These are phyloP conservation scores for Shargacucullia verbasci DNA, from an alignment of 2,888 invertebrate genomes.

Conservation along the genomic window DNA sequence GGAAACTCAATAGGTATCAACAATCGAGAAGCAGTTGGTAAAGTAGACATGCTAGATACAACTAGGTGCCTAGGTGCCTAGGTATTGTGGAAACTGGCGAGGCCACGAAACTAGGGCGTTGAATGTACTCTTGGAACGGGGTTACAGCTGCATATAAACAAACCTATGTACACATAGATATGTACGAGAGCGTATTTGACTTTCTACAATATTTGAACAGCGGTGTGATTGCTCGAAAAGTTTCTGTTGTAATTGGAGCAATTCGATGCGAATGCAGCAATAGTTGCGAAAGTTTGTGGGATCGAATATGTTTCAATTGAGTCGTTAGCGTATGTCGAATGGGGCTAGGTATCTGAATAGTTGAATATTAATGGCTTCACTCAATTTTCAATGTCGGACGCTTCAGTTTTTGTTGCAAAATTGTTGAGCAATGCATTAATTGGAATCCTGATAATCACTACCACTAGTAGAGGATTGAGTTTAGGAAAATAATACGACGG, in stretches of 20 bases:
- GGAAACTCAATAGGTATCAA: constrained; percentile 28
- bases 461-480: neutral
- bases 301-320: constrained; percentile 24
- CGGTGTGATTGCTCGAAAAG: constrained; percentile 9
- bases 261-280: constrained; percentile 19
- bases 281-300: neutral
- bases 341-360: neutral
- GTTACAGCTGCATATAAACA: constrained; percentile 65
- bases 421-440: no score
- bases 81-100: constrained; percentile 63
- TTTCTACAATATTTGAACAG: constrained; percentile 21
- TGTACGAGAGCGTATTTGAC: constrained; percentile 32
- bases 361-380: constrained; percentile 5
- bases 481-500: no score
- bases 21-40: constrained; percentile 14
- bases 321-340: constrained; percentile 5
- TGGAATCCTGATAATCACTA: no score
- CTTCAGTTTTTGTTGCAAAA: no score
- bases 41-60: constrained; percentile 25
- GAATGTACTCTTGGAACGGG: constrained; percentile 68
- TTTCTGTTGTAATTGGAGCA: constrained; percentile 27
- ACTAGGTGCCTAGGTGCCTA: constrained; percentile 46
- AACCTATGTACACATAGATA: constrained; percentile 32
- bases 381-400: constrained; percentile 19
- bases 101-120: constrained; percentile 77